phyloP scores from a whole-genome alignment of 2,113 vertebrate genomes.

The Nibea coibor region DNA sequence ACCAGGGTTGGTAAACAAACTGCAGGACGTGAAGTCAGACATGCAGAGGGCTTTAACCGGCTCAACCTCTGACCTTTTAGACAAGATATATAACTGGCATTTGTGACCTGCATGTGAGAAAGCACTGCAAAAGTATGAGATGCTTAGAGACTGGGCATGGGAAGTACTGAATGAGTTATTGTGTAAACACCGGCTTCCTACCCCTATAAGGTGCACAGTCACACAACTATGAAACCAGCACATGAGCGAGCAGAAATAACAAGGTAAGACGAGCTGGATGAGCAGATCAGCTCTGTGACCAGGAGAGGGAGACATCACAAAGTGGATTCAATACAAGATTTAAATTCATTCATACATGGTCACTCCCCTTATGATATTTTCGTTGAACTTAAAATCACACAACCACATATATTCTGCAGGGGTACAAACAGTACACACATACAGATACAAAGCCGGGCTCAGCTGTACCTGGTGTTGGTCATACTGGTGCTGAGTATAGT shows the following conservation, averaged over 20 bases:
- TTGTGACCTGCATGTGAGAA: slow-evolving; percentile 5
- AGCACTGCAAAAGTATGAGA: slow-evolving; percentile 3
- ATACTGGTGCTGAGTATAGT: slow-evolving; percentile 88
- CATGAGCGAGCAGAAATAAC: slow-evolving; percentile 35
- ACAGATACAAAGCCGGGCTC: not conserved
- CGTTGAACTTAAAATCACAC: not conserved
- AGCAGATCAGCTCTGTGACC: slow-evolving; percentile 20
- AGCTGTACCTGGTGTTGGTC: slow-evolving; percentile 90
- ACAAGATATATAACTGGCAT: slow-evolving; percentile 13
- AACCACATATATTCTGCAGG: no score
- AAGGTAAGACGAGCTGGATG: slow-evolving; percentile 28
- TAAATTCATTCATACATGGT: not conserved
- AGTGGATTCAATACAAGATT: not conserved
- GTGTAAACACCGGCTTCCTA: slow-evolving; percentile 36
- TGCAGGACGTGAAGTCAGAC: slow-evolving; percentile 25
- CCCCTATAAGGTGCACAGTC: slow-evolving; percentile 45
- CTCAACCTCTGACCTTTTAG: slow-evolving; percentile 56
- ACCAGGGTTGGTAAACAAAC: slow-evolving; percentile 60
- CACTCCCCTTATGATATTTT: not conserved
- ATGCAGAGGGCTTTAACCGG: slow-evolving; percentile 43
- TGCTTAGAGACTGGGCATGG: slow-evolving; percentile 27
- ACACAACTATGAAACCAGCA: slow-evolving; percentile 14
- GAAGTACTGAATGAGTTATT: slow-evolving; percentile 14
- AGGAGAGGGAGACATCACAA: slow-evolving; percentile 59
- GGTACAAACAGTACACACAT: not conserved